Base-by-base conservation (phyloP, 1,140 invertebrate genomes). In the Zaprionus nigranus region DNA sequence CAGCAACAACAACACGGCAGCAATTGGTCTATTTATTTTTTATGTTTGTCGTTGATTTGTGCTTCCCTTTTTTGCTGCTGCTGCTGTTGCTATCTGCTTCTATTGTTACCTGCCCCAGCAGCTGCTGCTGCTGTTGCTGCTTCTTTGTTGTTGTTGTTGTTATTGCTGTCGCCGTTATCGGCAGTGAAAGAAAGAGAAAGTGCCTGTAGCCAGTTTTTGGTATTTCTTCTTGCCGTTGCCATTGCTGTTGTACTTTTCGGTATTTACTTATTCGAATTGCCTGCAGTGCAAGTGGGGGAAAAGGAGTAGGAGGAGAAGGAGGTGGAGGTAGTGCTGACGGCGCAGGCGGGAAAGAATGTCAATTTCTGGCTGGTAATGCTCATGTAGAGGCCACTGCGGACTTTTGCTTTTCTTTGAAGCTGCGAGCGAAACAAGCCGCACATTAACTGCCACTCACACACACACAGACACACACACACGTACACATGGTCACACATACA, bases 331-430 rank as follows among this genome's bases (percentile, higher is more conserved):
- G 36, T 5, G 36, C 6, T 17, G 40, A 3, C n/a, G 40, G 40
- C 40, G 30, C 30, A 51, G 71, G 68, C 72, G 53, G 71, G 77
- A 77, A 88, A 88, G 81, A 91, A 91, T 88, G 88, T 91, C 83
- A 91, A 91, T 91, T 87, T 91, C 78, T 91, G 81, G 78, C 78
- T 78, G 86, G 85, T 91, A 87, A 86, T 83, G 87, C 61, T 78
- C 69, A 75, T 73, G 70, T 56, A 58, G 59, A 53, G 59, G 36
- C 43, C 67, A 64, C 65, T 30, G 20, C 65, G 78, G 78, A 91
- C 88, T 91, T 91, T 91, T 91, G 88, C 83, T 91, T 91, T 91
- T 87, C 87, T 91, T 91, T 91, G 87, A 83, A 88, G 85, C 84
- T 81, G 84, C 78, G 77, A 84, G 84, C 81, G 71, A 88, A 88